Base-by-base conservation (phyloP, 1,140 invertebrate genomes). In the Eulimnadia texana region DNA sequence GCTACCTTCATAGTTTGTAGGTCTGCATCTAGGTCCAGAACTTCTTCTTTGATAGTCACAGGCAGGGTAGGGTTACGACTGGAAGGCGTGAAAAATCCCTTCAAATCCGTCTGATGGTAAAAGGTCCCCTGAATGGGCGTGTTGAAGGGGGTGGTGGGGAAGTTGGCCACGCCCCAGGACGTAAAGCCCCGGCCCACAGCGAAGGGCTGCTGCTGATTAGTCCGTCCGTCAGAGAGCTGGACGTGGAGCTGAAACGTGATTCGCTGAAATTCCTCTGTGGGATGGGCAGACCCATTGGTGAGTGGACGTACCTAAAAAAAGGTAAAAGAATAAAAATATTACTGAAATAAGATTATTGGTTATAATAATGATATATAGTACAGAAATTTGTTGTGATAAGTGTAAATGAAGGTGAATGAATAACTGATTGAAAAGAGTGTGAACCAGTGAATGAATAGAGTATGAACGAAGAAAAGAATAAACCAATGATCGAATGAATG, bases 61-160 rank as follows among this genome's bases (percentile, higher is more conserved):
- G 55, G 33, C 13, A 57, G 55, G 11, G 55, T 57, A 9, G 55
- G 55, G 9, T 57, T 57, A 10, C 33, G 16, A 19, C 50, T 20
- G 55, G 55, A 28, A 9, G 27, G 24, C 3, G 55, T 27, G 28
- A 57, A 57, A 33, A 57, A 57, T 10, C 33, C 33, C 19, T 33
- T 57, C 19, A 57, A 33, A 33, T 57, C 55, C 27, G 55, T 23
- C 16, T 33, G 27, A 23, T 29, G 27, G 19, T 29, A 57, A 33
- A 57, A 10, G 1, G 28, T 29, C 27, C 55, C 55, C 28, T 57
- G 55, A 16, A 33, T n/a, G n/a, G 55, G 55, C 33, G 55, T 57
- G 55, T 57, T 57, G 55, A 57, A 57, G 55, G 55, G 55, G 11
- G 55, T 57, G 33, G 33, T 27, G 25, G 55, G 55, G 22, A 57